phyloP scores from a whole-genome alignment of 2,888 invertebrate species.

The Plagiodera versicolora region DNA sequence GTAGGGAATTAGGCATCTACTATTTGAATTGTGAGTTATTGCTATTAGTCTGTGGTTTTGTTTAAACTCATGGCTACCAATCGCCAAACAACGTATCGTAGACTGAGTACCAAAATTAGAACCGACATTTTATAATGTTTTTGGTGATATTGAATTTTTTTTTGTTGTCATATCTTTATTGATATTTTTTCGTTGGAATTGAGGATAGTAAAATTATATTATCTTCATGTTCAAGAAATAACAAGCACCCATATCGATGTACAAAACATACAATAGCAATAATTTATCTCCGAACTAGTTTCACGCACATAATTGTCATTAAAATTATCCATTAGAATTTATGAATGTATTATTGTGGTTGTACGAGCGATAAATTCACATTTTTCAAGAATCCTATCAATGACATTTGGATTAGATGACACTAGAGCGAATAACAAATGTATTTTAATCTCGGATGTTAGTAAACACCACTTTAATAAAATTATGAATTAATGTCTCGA shows the following conservation, averaged over 20 bases:
- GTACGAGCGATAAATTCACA: background rate
- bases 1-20: conserved; percentile 41
- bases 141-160: too few relatives aligned
- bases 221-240: background rate
- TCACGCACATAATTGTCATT: background rate
- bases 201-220: background rate
- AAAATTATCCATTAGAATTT: background rate
- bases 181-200: background rate
- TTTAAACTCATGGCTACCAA: background rate
- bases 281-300: background rate
- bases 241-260: background rate
- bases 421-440: background rate
- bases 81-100: background rate
- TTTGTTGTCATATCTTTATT: too few relatives aligned
- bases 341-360: background rate
- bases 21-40: conserved; percentile 25
- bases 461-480: background rate
- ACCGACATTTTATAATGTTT: too few relatives aligned
- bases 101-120: too few relatives aligned
- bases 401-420: background rate
- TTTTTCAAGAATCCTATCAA: background rate
- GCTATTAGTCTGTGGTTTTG: conserved; percentile 16
- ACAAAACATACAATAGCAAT: background rate
- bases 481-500: background rate
- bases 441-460: background rate